Conservation (phyloP, 2,888 invertebrate species). For the Mimachlamys varia region DNA sequence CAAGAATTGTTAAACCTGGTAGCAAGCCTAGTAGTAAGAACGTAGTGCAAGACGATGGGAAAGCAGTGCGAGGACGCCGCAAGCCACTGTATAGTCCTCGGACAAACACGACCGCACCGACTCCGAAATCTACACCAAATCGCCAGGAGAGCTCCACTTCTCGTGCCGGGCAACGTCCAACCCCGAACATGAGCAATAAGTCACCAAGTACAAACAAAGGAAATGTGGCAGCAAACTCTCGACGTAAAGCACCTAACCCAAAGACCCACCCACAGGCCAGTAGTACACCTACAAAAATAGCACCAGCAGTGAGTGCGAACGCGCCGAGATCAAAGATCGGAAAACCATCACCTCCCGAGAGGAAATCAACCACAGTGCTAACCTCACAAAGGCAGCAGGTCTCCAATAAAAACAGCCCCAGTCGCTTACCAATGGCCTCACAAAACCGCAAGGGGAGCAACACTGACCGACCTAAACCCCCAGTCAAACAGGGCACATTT, state of each 20-base stretch:
- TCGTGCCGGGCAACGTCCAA: conserved; percentile 41
- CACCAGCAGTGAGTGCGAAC: conserved; percentile 78
- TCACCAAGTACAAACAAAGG: conserved; percentile 18
- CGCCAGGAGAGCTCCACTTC: conserved; percentile 36
- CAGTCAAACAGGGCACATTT: conserved; percentile 94
- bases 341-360: conserved; percentile 56
- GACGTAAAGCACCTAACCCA: conserved; percentile 52
- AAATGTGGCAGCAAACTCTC: neutral
- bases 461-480: conserved; percentile 68
- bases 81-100: conserved; percentile 69
- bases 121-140: conserved; percentile 31
- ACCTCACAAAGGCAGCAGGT: conserved; percentile 48
- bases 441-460: conserved; percentile 42
- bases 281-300: conserved; percentile 62
- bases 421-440: conserved; percentile 49
- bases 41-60: conserved; percentile 48
- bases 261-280: conserved; percentile 63
- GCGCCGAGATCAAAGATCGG: conserved; percentile 45
- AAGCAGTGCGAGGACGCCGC: conserved; percentile 67
- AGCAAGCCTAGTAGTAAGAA: conserved; percentile 58
- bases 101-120: conserved; percentile 39
- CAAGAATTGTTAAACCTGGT: conserved; percentile 83
- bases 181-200: conserved; percentile 44
- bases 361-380: conserved; percentile 35
- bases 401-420: conserved; percentile 48